These are phyloP conservation scores for Hemicrepidius hirtus DNA, from an alignment of 2,888 invertebrate species.

Conservation along the genomic window DNA sequence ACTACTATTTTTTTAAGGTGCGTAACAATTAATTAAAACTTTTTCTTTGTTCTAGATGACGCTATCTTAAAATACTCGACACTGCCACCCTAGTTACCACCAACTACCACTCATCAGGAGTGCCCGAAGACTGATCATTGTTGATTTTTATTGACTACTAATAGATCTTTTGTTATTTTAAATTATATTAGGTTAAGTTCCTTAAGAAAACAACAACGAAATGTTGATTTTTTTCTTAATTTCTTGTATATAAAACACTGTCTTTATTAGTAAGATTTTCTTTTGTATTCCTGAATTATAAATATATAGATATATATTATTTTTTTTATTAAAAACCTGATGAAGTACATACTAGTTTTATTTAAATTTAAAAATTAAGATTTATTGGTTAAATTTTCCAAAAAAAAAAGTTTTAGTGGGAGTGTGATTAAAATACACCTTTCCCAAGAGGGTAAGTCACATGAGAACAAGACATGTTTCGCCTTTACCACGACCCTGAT, in stretches of 20 bases:
- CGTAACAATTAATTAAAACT: not conserved
- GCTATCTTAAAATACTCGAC: conserved; percentile 63
- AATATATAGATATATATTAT: conserved; percentile 38
- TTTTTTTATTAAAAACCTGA: conserved; percentile 40
- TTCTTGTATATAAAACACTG: conserved; percentile 49
- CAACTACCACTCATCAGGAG: conserved; percentile 68
- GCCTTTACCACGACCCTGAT: too few species aligned
- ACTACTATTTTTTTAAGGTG: conserved; percentile 31
- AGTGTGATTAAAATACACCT: too few species aligned
- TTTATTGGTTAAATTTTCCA: too few species aligned
- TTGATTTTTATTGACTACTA: conserved; percentile 69
- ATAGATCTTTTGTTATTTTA: conserved; percentile 70
- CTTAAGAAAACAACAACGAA: conserved; percentile 56
- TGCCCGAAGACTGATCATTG: conserved; percentile 72
- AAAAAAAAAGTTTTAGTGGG: too few species aligned
- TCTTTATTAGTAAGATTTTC: conserved; percentile 33
- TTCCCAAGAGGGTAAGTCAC: too few species aligned
- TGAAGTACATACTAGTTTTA: conserved; percentile 24
- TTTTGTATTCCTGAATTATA: conserved; percentile 40
- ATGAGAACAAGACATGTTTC: too few species aligned
- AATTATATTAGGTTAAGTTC: conserved; percentile 72
- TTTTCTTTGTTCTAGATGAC: conserved; percentile 66
- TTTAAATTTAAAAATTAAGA: conserved; percentile 1
- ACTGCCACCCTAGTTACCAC: conserved; percentile 72
- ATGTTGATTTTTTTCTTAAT: conserved; percentile 46